Base-by-base conservation (phyloP, 23 tunicate species). In the Oikopleura dioica region DNA sequence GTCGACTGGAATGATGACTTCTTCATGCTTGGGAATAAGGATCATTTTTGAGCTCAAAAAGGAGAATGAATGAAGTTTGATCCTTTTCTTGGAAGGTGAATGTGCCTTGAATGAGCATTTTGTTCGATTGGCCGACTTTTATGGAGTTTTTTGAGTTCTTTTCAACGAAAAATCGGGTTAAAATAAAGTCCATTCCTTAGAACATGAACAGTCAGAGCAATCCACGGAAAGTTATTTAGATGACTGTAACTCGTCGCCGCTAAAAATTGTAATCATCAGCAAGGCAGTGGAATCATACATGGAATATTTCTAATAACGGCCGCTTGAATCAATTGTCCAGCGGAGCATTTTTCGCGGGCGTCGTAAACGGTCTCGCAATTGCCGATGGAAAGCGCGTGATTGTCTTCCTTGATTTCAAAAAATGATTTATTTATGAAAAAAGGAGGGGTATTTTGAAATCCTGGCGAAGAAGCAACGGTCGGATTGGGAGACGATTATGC, bases 161-260 rank as follows among this genome's bases (percentile, higher is more conserved):
- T n/a, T n/a, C n/a, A n/a, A n/a, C n/a, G n/a, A n/a, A n/a, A n/a
- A n/a, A n/a, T n/a, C n/a, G n/a, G n/a, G n/a, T n/a, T n/a, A n/a
- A n/a, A n/a, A n/a, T n/a, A n/a, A n/a, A n/a, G 72, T 16, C 26
- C 72, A 2, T 28, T 23, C 30, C 72, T 21, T 31, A 63, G 26
- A 28, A 63, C 26, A 28, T 63, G 72, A 16, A 63, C 72, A 31
- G 72, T 63, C 33, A 63, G 72, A 2, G 72, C 72, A 63, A 63
- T 63, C 72, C 72, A 63, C 4, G 72, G 30, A 23, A 63, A 31
- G 4, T 23, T 63, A 63, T 63, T 63, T 2, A 63, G 2, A 5
- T 23, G 72, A 63, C 26, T 63, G 26, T 23, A 31, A 31, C 33
- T 28, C 16, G 55, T 9, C 55, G 55, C 16, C 16, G n/a, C n/a